A percentile compares a stretch with the other conserved stretches of the same genome.
These are phyloP conservation scores for Amphilophus citrinellus DNA, from an alignment of 2,113 vertebrate species.

Conservation along the genomic window DNA sequence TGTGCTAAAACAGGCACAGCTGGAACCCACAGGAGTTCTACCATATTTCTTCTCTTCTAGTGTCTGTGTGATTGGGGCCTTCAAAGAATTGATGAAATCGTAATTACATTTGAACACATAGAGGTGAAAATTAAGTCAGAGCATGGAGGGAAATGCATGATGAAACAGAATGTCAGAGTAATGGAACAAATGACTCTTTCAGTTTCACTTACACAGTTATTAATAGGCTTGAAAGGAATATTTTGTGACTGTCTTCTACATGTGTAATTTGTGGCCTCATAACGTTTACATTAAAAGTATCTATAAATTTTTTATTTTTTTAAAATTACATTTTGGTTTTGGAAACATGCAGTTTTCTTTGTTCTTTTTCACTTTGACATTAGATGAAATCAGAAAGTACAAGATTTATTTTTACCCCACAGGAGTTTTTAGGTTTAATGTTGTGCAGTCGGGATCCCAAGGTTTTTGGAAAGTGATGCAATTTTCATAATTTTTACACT, in stretches of 20 bases:
- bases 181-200: slow-evolving; percentile 36
- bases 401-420: not conserved
- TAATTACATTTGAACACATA: slow-evolving; percentile 35
- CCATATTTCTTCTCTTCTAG: slow-evolving; percentile 8
- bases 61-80: slow-evolving; percentile 1
- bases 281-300: slow-evolving; percentile 19
- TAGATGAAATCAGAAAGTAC: not conserved
- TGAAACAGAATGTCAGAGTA: slow-evolving; percentile 50
- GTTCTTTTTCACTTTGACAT: not conserved
- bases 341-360: not conserved
- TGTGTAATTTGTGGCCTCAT: slow-evolving; percentile 9
- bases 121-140: slow-evolving; percentile 35
- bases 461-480: not conserved
- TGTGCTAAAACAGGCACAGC: not conserved
- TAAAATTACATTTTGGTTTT: not conserved
- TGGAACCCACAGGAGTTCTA: slow-evolving; percentile 26
- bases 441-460: not conserved
- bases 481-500: not conserved
- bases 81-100: slow-evolving; percentile 22
- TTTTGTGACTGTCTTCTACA: slow-evolving; percentile 8
- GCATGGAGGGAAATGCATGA: slow-evolving; percentile 2
- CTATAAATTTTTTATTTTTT: not conserved
- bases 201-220: slow-evolving; percentile 40
- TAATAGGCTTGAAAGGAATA: slow-evolving; percentile 40
- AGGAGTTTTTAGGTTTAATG: not conserved